Conservation (phyloP, 2,797 vertebrate genomes). For the Prionace glauca region DNA sequence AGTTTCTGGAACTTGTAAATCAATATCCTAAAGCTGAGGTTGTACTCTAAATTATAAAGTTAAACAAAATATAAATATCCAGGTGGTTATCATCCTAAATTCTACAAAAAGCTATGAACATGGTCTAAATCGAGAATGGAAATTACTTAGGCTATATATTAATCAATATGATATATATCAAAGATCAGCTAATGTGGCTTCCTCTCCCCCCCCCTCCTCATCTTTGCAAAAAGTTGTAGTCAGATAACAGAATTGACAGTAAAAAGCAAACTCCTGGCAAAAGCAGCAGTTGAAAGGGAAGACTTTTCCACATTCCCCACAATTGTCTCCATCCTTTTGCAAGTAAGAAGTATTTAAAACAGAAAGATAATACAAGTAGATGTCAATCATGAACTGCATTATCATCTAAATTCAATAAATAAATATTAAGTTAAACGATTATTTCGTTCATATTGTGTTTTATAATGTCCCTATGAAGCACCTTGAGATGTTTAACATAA, state of each 20-base stretch:
- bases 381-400: not conserved
- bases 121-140: not conserved
- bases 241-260: not conserved
- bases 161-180: not conserved
- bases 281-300: not conserved
- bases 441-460: not conserved
- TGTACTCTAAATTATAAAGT: not conserved
- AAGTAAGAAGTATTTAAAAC: not conserved
- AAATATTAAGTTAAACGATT: not conserved
- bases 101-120: not conserved
- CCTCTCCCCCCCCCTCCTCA: not conserved
- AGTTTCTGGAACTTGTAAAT: not conserved
- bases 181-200: not conserved
- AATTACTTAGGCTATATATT: not conserved
- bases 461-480: no score
- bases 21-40: not conserved
- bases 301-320: not conserved
- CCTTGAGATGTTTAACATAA: no score
- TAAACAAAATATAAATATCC: not conserved
- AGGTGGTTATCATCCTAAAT: not conserved
- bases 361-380: not conserved
- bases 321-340: not conserved
- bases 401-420: not conserved
- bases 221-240: not conserved
- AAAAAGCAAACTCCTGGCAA: not conserved